Conservation (phyloP, 2,113 vertebrate species). For the Motacilla alba region DNA sequence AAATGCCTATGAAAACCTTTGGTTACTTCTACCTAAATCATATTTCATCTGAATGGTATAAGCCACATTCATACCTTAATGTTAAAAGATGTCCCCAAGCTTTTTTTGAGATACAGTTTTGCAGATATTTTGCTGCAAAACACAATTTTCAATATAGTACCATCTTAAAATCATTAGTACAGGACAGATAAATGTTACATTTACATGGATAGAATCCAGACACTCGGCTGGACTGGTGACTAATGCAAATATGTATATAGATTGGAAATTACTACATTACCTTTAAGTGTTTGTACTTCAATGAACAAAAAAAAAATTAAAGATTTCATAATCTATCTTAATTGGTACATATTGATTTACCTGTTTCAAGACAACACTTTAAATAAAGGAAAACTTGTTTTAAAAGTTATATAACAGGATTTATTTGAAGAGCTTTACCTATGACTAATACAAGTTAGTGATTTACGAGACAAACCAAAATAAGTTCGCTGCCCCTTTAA, state of each 20-base stretch:
- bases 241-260: neutral
- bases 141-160: neutral
- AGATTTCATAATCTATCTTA: neutral
- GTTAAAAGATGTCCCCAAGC: neutral
- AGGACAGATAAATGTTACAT: neutral
- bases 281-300: neutral
- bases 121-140: neutral
- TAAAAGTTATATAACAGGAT: neutral
- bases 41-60: neutral
- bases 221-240: neutral
- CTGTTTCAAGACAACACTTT: neutral
- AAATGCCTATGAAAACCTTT: neutral
- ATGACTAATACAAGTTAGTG: neutral
- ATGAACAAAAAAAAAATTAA: neutral
- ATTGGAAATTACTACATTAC: neutral
- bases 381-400: neutral
- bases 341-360: neutral
- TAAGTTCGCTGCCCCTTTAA: neutral
- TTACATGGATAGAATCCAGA: neutral
- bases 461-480: slow-evolving; percentile 4
- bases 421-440: neutral
- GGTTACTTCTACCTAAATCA: neutral
- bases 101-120: neutral
- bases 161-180: neutral
- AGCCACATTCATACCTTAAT: neutral